Evolutionary conservation across 1,140 invertebrate genomes (phyloP).

Genomic region (Aphis gossypii): DNA sequence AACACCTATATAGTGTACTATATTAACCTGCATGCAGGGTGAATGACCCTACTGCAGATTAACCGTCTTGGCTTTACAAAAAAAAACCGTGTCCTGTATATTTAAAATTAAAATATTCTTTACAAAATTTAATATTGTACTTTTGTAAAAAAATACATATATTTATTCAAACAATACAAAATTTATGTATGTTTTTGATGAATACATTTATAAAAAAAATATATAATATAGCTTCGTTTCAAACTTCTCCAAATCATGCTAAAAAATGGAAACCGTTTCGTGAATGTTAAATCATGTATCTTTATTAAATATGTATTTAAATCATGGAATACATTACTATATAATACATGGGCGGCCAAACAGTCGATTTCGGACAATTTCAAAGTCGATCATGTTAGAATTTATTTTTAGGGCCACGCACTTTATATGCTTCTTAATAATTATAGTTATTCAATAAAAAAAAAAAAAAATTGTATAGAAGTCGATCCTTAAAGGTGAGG

Average conservation of each 20-base stretch:
- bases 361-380: too few relatives aligned
- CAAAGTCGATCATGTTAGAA: too few relatives aligned
- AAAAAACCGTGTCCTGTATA: background rate
- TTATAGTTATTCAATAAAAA: too few relatives aligned
- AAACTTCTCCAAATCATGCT: background rate
- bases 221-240: background rate
- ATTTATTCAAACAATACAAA: background rate
- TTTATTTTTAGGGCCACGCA: too few relatives aligned
- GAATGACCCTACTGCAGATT: background rate
- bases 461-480: too few relatives aligned
- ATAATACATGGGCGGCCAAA: too few relatives aligned
- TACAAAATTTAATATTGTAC: background rate
- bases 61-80: background rate
- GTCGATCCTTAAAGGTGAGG: too few relatives aligned
- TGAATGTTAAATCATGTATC: background rate
- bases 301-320: background rate
- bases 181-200: background rate
- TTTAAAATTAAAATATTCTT: constrained; percentile 19
- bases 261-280: background rate
- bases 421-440: too few relatives aligned
- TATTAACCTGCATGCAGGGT: background rate
- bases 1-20: background rate
- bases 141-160: background rate
- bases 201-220: background rate
- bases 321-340: background rate